Evolutionary conservation across 2,113 vertebrate species (phyloP).

Genomic region (Clupea harengus): DNA sequence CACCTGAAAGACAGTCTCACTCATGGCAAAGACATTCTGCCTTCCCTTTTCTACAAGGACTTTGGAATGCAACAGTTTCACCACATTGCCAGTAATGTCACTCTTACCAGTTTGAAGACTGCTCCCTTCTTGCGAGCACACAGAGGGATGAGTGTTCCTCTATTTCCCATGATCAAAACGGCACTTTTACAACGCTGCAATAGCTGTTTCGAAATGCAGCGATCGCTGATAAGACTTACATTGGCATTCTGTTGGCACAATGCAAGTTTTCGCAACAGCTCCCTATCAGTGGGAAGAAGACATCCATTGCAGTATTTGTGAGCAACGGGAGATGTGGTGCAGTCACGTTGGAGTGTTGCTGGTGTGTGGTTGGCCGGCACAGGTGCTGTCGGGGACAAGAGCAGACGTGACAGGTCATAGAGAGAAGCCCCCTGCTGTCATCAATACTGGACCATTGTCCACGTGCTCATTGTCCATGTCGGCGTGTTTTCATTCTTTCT

Average conservation of each 20-base stretch:
- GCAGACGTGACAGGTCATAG: not conserved
- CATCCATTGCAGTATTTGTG: not conserved
- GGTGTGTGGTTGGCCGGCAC: not conserved
- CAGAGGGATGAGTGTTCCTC: too few relatives aligned
- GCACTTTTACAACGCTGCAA: not conserved
- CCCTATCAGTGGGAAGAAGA: not conserved
- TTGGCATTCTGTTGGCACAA: conserved; percentile 1
- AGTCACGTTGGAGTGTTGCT: not conserved
- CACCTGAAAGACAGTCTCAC: conserved; percentile 47
- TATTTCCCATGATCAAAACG: not conserved
- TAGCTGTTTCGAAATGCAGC: not conserved
- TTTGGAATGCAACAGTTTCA: conserved; percentile 1
- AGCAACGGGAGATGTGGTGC: not conserved
- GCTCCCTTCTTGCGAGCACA: not conserved
- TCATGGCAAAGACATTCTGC: not conserved
- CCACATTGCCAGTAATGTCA: conserved; percentile 16
- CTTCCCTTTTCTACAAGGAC: not conserved
- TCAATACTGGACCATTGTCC: not conserved
- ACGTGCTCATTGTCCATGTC: not conserved
- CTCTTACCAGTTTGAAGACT: not conserved
- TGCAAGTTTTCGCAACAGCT: not conserved
- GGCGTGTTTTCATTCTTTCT: not conserved
- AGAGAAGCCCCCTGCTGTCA: not conserved
- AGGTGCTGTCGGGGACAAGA: not conserved
- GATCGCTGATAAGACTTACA: not conserved